Percentiles rank a stretch among this genome's conserved stretches.
Conservation (phyloP, 2,888 invertebrate genomes). For the Chrysolina oricalcia region DNA sequence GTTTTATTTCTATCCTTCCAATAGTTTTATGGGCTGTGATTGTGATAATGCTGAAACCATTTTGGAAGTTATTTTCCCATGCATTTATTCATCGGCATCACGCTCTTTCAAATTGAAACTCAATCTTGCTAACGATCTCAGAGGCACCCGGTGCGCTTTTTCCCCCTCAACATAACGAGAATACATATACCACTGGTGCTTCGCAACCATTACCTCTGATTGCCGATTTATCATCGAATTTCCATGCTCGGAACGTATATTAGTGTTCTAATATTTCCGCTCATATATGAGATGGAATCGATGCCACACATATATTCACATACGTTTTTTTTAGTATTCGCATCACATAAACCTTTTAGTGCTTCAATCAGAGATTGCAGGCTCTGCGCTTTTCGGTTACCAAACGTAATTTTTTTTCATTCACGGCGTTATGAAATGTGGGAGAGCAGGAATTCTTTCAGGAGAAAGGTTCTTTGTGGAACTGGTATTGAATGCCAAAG, state of each 20-base stretch:
- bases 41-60: too few species aligned
- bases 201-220: not conserved
- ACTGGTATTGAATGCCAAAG: not conserved
- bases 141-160: conserved; percentile 2
- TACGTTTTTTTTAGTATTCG: conserved; percentile 42
- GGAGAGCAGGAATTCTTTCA: not conserved
- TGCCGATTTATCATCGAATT: conserved; percentile 26
- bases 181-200: conserved; percentile 11
- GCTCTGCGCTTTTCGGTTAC: conserved; percentile 29
- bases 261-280: conserved; percentile 31
- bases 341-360: conserved; percentile 38
- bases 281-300: conserved; percentile 28
- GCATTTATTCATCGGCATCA: not conserved
- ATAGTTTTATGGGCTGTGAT: too few species aligned
- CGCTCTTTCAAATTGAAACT: conserved; percentile 1
- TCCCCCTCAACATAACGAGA: not conserved
- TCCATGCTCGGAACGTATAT: conserved; percentile 14
- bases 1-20: too few species aligned
- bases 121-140: not conserved
- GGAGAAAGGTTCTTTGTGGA: not conserved
- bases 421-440: not conserved
- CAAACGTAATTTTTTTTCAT: conserved; percentile 21
- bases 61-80: too few species aligned
- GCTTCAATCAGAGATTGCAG: conserved; percentile 43
- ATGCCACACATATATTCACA: conserved; percentile 34